Percentiles rank a stretch among this genome's conserved stretches.
Evolutionary conservation across 2,113 vertebrate genomes (phyloP).

Genomic region (Catharus minimus): DNA sequence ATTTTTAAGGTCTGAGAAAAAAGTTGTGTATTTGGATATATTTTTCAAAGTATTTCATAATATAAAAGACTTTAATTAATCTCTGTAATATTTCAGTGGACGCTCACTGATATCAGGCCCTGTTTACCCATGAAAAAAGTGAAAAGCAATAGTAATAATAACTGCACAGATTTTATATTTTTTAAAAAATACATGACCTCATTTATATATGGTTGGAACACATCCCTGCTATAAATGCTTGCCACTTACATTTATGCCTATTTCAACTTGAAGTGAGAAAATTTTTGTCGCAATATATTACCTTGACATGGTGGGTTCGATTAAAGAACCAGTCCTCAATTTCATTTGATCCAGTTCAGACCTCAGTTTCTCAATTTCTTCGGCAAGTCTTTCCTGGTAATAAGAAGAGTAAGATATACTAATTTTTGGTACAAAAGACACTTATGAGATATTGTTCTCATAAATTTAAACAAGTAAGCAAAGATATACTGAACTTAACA

Average conservation of each 20-base stretch:
- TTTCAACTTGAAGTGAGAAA: neutral
- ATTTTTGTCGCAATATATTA: constrained; percentile 55
- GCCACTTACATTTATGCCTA: neutral
- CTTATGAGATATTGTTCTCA: neutral
- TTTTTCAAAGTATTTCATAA: neutral
- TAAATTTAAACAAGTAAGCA: neutral
- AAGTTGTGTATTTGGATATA: neutral
- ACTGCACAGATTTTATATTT: neutral
- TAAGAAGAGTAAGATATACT: neutral
- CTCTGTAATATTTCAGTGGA: neutral
- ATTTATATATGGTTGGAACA: neutral
- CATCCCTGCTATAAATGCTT: neutral
- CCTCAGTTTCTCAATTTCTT: constrained; percentile 95
- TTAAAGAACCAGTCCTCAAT: constrained; percentile 91
- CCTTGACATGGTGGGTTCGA: constrained; percentile 93
- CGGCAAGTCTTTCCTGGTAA: constrained; percentile 89
- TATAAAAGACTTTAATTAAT: neutral
- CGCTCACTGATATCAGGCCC: neutral
- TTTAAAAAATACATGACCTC: neutral
- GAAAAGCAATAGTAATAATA: neutral
- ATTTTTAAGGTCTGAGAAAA: neutral
- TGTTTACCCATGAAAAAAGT: neutral
- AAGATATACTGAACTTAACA: neutral
- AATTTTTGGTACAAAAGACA: neutral
- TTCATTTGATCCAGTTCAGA: constrained; percentile 92